phyloP scores from a whole-genome alignment of 2,888 invertebrate species.

The Lagria hirta region DNA sequence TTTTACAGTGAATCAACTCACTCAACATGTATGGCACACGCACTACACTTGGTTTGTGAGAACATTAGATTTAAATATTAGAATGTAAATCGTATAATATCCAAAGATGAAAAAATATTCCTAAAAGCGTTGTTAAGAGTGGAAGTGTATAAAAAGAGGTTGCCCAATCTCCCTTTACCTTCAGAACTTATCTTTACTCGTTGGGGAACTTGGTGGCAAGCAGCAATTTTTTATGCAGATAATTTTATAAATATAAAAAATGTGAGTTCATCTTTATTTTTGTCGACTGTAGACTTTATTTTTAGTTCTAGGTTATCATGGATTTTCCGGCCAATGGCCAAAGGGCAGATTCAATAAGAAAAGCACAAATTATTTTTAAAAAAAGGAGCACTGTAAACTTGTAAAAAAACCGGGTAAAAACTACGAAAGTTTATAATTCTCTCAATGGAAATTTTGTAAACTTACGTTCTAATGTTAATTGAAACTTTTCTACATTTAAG shows the following conservation, averaged over 20 bases:
- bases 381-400: neutral
- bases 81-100: conserved; percentile 36
- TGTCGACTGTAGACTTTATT: neutral
- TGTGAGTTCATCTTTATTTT: neutral
- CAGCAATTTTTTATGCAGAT: conserved; percentile 37
- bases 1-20: conserved; percentile 39
- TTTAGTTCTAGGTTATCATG: neutral
- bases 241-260: conserved; percentile 29
- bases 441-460: neutral
- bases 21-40: conserved; percentile 43
- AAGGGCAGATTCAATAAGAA: neutral
- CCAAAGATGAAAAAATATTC: conserved; percentile 40
- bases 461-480: neutral
- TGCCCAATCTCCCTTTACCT: conserved; percentile 36
- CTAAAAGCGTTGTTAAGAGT: conserved; percentile 37
- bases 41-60: conserved; percentile 39
- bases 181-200: conserved; percentile 41
- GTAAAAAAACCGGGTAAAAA: conserved; percentile 1
- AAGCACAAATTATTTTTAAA: conserved; percentile 1
- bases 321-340: neutral
- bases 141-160: conserved; percentile 37
- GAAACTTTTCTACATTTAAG: neutral
- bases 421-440: neutral
- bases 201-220: conserved; percentile 44
- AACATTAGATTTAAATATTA: conserved; percentile 33